Conservation (phyloP, 1,140 invertebrate genomes). For the Chrysoperla carnea region DNA sequence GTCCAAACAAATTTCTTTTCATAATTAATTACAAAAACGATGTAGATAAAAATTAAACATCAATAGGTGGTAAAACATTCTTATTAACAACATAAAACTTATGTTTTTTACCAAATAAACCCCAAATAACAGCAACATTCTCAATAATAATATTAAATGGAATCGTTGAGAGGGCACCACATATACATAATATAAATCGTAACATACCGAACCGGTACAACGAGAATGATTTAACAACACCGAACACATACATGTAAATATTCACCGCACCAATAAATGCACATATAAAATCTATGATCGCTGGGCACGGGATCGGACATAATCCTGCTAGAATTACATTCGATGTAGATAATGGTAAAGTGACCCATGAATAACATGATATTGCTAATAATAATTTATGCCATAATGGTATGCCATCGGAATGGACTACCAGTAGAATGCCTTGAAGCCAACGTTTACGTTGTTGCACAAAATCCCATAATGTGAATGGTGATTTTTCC, state of each 20-base stretch:
- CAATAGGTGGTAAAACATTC: conserved; percentile 44
- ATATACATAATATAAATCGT: conserved; percentile 62
- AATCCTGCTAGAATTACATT: conserved; percentile 69
- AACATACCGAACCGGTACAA: conserved; percentile 66
- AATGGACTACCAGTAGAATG: conserved; percentile 86
- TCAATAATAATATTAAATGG: conserved; percentile 86
- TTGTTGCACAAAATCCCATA: conserved; percentile 90
- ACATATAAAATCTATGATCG: conserved; percentile 65
- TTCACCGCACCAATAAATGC: conserved; percentile 82
- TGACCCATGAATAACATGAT: conserved; percentile 91
- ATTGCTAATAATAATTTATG: conserved; percentile 73
- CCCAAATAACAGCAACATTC: conserved; percentile 87
- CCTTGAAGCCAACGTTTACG: conserved; percentile 94
- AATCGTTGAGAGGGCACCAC: conserved; percentile 73
- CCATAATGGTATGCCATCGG: conserved; percentile 60
- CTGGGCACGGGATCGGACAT: conserved; percentile 75
- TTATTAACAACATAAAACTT: conserved; percentile 94
- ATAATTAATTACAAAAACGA: too few relatives aligned
- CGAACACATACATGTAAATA: conserved; percentile 93
- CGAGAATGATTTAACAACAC: conserved; percentile 87
- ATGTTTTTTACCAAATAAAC: conserved; percentile 78
- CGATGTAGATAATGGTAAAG: conserved; percentile 79
- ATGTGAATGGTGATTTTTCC: conserved; percentile 91
- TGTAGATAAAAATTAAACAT: conserved; percentile 23
- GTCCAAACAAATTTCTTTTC: too few relatives aligned